phyloP scores from a whole-genome alignment of 2,113 vertebrate species.

The Irena cyanogastra region DNA sequence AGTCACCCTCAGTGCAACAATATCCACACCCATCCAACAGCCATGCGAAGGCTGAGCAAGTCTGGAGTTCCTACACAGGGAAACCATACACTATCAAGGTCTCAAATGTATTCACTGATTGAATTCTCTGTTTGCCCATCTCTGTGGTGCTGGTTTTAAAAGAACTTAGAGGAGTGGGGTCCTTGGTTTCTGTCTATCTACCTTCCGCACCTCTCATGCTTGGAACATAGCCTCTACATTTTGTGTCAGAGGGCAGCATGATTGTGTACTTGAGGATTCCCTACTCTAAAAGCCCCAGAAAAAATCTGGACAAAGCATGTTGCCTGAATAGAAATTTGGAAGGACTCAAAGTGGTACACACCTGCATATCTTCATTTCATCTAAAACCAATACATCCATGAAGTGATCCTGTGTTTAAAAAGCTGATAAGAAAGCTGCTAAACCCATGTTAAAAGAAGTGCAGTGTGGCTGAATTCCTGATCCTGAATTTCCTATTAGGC shows the following conservation, averaged over 20 bases:
- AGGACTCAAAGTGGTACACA: background rate
- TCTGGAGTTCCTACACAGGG: background rate
- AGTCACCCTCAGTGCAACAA: background rate
- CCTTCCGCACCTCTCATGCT: background rate
- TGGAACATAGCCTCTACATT: background rate
- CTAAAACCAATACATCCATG: background rate
- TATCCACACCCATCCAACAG: too few relatives aligned
- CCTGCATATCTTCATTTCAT: accelerated
- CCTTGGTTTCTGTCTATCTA: background rate
- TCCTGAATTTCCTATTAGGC: background rate
- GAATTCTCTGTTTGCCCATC: background rate
- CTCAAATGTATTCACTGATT: background rate
- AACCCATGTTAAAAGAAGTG: background rate
- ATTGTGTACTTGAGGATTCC: background rate
- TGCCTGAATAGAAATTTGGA: background rate
- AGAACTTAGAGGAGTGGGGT: background rate
- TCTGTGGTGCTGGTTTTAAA: background rate
- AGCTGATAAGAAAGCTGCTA: background rate
- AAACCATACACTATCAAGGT: background rate
- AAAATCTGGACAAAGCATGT: background rate
- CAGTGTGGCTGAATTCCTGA: background rate
- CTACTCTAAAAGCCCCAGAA: background rate
- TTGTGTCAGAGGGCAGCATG: background rate
- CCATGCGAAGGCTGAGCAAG: accelerated
- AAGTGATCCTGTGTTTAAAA: background rate